Base-by-base conservation (phyloP, 2,797 vertebrate genomes). In the Acanthurus lineatus region DNA sequence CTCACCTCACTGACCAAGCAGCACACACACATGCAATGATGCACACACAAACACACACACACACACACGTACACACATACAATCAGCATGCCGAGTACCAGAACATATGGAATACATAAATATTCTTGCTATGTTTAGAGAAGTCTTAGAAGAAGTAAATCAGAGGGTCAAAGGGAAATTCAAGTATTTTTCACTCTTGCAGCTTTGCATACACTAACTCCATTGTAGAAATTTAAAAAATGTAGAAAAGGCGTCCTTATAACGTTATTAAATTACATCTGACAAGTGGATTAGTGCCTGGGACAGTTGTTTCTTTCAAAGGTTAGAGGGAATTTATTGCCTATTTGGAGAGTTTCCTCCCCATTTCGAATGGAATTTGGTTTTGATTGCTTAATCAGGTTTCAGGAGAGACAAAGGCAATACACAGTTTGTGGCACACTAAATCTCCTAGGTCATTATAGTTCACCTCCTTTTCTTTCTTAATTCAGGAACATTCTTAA, bases 361-460 rank as follows among this genome's bases (percentile, higher is more conserved):
- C 20, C 2, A 54, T 51, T 81, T 49, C 28, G 4, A 60, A 48
- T 73, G 47, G 74, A 80, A 87, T 81, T 60, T 42, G 35, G 16
- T 77, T 77, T 58, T 75, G 38, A 86, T 72, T 74, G 62, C 80
- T 73, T 83, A 89, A 91, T 92, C 22, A 45, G 40, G 61, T 86
- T 86, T 35, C 32, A 77, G 48, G 42, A 16, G 22, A 86, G 32
- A 88, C 59, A 76, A 82, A 87, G 48, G 56, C 49, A 72, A 45
- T 17, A 68, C 61, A 70, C 65, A 78, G 20, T 64, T 40, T 40
- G 61, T 62, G 49, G 20, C 49, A 22, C 54, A 17, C 63, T 66
- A 17, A 69, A 47, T 70, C 47, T 44, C 15, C 66, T 73, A 22
- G 9, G n/a, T 70, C 17, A 32, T 72, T 62, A 22, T 38, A 42